Evolutionary conservation across 2,888 invertebrate genomes (phyloP).

Genomic region (Thymelicus lineola): DNA sequence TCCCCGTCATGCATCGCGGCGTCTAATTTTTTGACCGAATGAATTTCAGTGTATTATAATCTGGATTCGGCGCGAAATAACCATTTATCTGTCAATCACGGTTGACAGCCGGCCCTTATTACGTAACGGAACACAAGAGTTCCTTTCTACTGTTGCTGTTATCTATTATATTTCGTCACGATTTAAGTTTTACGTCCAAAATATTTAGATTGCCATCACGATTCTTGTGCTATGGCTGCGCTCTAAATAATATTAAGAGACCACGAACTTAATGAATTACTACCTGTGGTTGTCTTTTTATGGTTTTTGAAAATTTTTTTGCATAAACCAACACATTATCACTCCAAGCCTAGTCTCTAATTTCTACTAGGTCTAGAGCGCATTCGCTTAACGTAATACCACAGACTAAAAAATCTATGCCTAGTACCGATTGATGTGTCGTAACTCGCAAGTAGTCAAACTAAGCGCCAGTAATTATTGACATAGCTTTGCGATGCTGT

Average conservation of each 20-base stretch:
- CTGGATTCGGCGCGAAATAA: constrained; percentile 29
- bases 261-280: not conserved
- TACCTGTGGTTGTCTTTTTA: no score
- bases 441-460: no score
- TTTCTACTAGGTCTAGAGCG: no score
- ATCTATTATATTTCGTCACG: constrained; percentile 27
- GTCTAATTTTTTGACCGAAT: constrained; percentile 27
- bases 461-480: no score
- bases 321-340: no score
- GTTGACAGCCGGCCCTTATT: constrained; percentile 21
- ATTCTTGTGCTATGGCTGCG: not conserved
- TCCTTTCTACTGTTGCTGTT: constrained; percentile 17
- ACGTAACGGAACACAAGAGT: constrained; percentile 10
- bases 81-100: constrained; percentile 34
- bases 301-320: no score
- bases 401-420: no score
- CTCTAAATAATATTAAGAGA: not conserved
- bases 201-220: constrained; percentile 8
- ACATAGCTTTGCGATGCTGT: no score
- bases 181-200: constrained; percentile 13
- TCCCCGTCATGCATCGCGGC: constrained; percentile 21
- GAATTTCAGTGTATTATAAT: constrained; percentile 20
- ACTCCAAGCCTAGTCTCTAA: no score
- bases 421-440: no score
- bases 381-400: no score